Evolutionary conservation across 2,797 vertebrate genomes (phyloP).

Genomic region (Spheniscus humboldti): DNA sequence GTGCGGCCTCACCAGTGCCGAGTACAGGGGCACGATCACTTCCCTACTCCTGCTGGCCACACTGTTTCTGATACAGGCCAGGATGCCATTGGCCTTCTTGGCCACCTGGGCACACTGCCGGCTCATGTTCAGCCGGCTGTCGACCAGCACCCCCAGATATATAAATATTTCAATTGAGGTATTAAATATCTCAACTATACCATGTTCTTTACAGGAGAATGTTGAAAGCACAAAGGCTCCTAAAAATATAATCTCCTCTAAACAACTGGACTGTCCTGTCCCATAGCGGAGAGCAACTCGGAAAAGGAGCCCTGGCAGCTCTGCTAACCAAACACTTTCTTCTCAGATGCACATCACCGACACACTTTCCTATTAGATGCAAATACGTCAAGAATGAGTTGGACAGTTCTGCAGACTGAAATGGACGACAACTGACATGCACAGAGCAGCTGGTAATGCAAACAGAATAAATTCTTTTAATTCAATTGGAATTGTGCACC

Average conservation of each 20-base stretch:
- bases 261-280: too few relatives aligned
- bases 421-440: fast-evolving
- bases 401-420: not conserved
- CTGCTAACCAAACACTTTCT: not conserved
- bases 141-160: too few relatives aligned
- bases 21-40: too few relatives aligned
- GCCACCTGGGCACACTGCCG: too few relatives aligned
- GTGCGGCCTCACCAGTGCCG: too few relatives aligned
- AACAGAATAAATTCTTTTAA: not conserved
- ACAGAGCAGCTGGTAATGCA: not conserved
- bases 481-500: not conserved
- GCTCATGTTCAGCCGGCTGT: too few relatives aligned
- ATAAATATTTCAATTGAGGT: not conserved
- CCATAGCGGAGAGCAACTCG: too few relatives aligned
- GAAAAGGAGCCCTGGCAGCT: not conserved
- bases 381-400: not conserved
- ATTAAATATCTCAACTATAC: not conserved
- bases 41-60: too few relatives aligned
- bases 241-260: not conserved
- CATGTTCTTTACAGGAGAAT: not conserved
- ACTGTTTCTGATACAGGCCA: too few relatives aligned
- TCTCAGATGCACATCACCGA: not conserved
- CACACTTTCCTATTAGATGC: not conserved
- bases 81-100: too few relatives aligned
- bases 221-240: not conserved